Base-by-base conservation (phyloP, 1,140 invertebrate species). In the Caenorhabditis latens region DNA sequence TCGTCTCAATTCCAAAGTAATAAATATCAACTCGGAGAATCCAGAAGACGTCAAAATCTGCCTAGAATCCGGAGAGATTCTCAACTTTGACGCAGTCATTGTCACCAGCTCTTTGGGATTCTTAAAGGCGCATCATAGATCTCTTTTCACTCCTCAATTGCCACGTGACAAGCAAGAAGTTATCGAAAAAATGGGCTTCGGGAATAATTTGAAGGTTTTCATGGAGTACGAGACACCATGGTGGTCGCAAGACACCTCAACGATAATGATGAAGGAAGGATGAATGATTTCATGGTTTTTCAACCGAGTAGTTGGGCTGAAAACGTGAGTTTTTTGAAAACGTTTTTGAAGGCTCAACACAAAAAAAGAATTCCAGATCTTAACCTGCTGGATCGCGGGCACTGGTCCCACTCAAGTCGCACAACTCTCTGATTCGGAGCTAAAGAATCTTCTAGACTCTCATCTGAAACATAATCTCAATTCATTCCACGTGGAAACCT, bases 191-290 rank as follows among this genome's bases (percentile, higher is more conserved):
- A 43, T 86, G 46, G 86, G 86, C 40, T 63, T 63, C 48, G 24
- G 57, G 40, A 86, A 24, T 24, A 79, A 82, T 58, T 24, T 55
- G 55, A 87, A 87, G 40, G 83, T 87, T 5, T 87, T 87, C 50
- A 32, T 87, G 32, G 86, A 71, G n/a, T 87, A 84, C 48, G 61
- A 53, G 0, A 4, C 40, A 19, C 19, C 46, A 6, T 87, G 82
- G 82, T 84, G 82, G 55, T 11, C 32, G 0, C 13, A 53, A 14
- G 14, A 13, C 4, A 58, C 11, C 16, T 58, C 53, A 11, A 63
- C 58, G 19, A 58, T 58, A 21, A 16, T 48, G 32, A 61, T 57
- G 19, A 43, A 8, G 19, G 32, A 1, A 0, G 9, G 8, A 55
- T 21, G 11, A 11, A 43, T 21, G 53, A 58, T 48, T 84, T 84